Base-by-base conservation (phyloP, 2,797 vertebrate species). In the Mormyrops attenuatus region DNA sequence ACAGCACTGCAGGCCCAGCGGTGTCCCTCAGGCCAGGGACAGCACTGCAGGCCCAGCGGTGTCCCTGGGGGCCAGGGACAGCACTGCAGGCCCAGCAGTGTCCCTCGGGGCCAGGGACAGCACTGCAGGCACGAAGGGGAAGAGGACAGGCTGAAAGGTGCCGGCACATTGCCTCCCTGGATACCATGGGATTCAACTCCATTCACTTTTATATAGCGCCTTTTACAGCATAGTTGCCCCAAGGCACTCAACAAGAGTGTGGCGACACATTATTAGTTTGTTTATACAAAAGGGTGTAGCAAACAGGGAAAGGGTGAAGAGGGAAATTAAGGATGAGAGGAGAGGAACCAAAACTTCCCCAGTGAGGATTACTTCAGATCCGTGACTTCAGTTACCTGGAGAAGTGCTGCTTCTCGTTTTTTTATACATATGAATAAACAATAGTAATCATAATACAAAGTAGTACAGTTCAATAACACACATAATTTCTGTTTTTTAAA, bases 21-120 rank as follows among this genome's bases (percentile, higher is more conserved):
- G 8, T 22, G 2, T 63, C n/a, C 0, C n/a, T 22, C 2, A 0
- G 57, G 57, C 0, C 7, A 26, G n/a, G n/a, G n/a, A 63, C n/a
- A 26, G 7, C n/a, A 63, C n/a, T 7, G 57, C n/a, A 63, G 57
- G 57, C n/a, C n/a, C 2, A 5, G 0, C 0, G 3, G 4, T 5
- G 17, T 55, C 17, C 0, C 15, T 17, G 15, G 0, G 55, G 20
- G 55, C 0, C 13, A 53, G 15, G 0, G 3, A 20, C 1, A 20
- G 4, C 55, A 20, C 55, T 5, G 20, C 17, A 57, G 55, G 55
- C 55, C 20, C 1, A 2, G 50, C 11, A 2, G 8, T 11, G 50
- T 52, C 50, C 50, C 8, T 11, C 50, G 0, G 50, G 50, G 50
- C 0, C 13, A 53, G 52, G 13, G 2, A 13, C 50, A 11, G 8